Evolutionary conservation across 1,140 invertebrate genomes (phyloP), one percentile per base, ranked within the genome.

Genomic region (Tenebrio molitor): DNA sequence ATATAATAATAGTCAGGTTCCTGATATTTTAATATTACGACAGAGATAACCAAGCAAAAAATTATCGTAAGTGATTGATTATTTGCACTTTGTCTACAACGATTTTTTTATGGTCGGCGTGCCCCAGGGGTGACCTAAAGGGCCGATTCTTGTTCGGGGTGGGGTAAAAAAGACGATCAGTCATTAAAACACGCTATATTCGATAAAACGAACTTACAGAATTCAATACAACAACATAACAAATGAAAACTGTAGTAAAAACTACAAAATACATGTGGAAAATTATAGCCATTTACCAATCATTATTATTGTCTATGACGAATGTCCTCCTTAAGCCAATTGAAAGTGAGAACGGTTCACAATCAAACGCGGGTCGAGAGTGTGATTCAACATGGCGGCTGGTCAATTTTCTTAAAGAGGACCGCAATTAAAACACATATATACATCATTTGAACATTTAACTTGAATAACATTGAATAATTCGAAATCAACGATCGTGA

Each of bases 381-480:
- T 2, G 42, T 46, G 15, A 46, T 33, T 33, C 29, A 53, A 21
- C 5, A 2, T 53, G 46, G 19, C 46, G 21, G 12, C 15, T 46
- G 14, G 19, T 53, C 46, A 23, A 25, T 23, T 53, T 21, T 53
- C 21, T 53, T 53, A 53, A 53, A 1, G 50, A 58, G 15, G 50
- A 29, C 50, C 12, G 4, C 7, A 58, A 2, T 46, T 5, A 46
- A 46, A 12, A 46, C 50, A 58, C 29, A 12, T 58, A 58, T 58
- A 58, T n/a, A n/a, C n/a, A n/a, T n/a, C 50, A 58, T 58, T 58
- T 53, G 42, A 58, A 58, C 50, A 58, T 58, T 58, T 58, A 58
- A 58, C 50, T 58, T 8, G 4, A 58, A 58, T 29, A 58, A 29
- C 21, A 53, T 29, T 58, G n/a, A 58, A 25, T 58, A 58, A 25